Percentiles rank a stretch among this genome's conserved stretches.
These are phyloP conservation scores for Zaprionus ornatus DNA, from an alignment of 1,140 invertebrate species.

Conservation along the genomic window DNA sequence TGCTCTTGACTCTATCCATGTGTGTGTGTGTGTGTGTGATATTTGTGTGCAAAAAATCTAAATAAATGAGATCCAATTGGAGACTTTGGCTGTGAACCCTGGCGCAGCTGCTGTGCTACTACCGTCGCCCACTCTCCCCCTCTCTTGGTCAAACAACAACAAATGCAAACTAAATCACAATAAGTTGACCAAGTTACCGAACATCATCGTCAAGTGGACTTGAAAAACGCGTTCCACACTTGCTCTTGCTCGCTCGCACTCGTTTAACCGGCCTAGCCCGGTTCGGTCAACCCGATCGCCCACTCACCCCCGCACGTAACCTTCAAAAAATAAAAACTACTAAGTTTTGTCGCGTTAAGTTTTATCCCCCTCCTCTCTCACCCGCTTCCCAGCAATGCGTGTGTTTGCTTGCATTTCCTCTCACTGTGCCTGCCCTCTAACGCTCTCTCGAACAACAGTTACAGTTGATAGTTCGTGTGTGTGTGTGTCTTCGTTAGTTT, in stretches of 20 bases:
- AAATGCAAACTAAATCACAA: conserved; percentile 25
- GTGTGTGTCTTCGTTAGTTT: background rate
- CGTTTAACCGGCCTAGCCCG: conserved; percentile 39
- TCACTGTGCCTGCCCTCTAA: background rate
- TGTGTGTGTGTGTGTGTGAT: conserved; percentile 19
- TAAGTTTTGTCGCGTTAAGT: conserved; percentile 22
- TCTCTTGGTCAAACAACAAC: conserved; percentile 14
- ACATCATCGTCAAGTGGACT: conserved; percentile 60
- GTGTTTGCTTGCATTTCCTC: conserved; percentile 30
- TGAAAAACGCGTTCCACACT: conserved; percentile 75
- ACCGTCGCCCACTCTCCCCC: background rate
- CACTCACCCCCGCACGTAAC: conserved; percentile 56
- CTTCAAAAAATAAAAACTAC: conserved; percentile 63
- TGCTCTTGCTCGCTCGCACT: conserved; percentile 34
- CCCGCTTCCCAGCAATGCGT: conserved; percentile 42
- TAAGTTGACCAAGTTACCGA: conserved; percentile 44
- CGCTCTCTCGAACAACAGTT: conserved; percentile 24
- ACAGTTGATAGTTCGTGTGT: conserved; percentile 26
- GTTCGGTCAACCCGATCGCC: conserved; percentile 16
- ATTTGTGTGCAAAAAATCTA: conserved; percentile 28
- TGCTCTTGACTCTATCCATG: background rate
- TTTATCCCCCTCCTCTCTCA: conserved; percentile 2
- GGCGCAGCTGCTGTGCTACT: background rate
- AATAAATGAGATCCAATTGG: conserved; percentile 53
- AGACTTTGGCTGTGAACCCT: conserved; percentile 35